Evolutionary conservation across 2,797 vertebrate species (phyloP).

Genomic region (Tragopan temminckii): DNA sequence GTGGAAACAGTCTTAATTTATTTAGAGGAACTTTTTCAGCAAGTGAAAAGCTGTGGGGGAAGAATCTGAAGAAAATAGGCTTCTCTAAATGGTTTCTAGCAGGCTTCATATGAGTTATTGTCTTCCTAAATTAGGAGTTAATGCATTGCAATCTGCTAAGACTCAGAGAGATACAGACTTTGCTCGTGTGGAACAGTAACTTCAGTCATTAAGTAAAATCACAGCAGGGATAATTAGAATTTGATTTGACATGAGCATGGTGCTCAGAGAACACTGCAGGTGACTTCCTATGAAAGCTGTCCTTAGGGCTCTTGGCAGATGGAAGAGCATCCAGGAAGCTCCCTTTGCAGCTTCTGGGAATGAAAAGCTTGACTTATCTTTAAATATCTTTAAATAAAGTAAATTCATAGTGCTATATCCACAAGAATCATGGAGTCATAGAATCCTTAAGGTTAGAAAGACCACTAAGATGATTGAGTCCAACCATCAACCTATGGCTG

Average conservation of each 20-base stretch:
- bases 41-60: not conserved
- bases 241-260: not conserved
- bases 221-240: not conserved
- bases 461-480: no score
- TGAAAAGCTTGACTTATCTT: not conserved
- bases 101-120: not conserved
- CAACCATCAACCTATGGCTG: no score
- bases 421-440: not conserved
- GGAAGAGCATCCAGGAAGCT: not conserved
- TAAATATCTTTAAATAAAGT: not conserved
- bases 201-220: not conserved
- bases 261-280: not conserved
- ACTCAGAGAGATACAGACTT: not conserved
- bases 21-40: not conserved
- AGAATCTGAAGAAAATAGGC: not conserved
- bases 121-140: not conserved
- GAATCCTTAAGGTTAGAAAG: no score
- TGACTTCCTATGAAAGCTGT: not conserved
- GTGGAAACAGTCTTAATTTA: not conserved
- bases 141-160: not conserved
- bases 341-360: not conserved
- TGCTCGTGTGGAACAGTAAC: not conserved
- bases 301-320: not conserved
- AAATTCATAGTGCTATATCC: not conserved
- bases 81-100: not conserved